phyloP scores from a whole-genome alignment of 2,113 vertebrate genomes.

The Urocolius indicus region DNA sequence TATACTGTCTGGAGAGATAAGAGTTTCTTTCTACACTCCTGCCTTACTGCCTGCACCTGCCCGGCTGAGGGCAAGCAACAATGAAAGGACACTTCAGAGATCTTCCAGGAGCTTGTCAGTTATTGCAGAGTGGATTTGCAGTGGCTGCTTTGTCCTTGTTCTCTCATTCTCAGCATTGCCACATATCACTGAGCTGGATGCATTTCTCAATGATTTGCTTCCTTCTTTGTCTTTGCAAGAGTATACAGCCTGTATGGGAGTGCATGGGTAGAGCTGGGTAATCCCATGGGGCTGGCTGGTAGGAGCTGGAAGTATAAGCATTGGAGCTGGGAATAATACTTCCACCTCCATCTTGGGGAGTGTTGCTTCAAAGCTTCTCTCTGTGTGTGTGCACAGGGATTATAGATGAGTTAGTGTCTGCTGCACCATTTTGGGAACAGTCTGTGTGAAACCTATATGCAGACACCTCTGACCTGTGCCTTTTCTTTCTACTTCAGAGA shows the following conservation, averaged over 20 bases:
- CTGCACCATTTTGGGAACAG: background rate
- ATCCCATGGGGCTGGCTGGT: background rate
- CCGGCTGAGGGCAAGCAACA: conserved; percentile 23
- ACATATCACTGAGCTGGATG: background rate
- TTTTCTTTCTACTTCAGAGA: background rate
- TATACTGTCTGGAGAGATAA: conserved; percentile 58
- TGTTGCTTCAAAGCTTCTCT: background rate
- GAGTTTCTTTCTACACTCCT: conserved; percentile 69
- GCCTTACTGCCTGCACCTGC: conserved; percentile 68
- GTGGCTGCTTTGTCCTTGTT: background rate
- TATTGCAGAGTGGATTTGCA: background rate
- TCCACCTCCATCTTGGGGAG: background rate
- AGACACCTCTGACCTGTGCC: background rate
- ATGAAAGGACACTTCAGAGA: conserved; percentile 37
- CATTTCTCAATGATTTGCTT: background rate
- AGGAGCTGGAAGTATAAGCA: background rate
- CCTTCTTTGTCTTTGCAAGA: background rate
- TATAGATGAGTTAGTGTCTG: background rate
- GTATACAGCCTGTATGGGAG: background rate
- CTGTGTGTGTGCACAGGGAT: background rate
- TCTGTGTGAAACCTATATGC: background rate
- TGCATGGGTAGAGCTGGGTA: background rate
- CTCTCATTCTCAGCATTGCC: background rate
- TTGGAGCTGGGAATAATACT: background rate
- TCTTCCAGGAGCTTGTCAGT: background rate